Percentiles rank a stretch among this genome's conserved stretches.
Conservation (phyloP, 1,140 invertebrate genomes). For the Ladona fulva region DNA sequence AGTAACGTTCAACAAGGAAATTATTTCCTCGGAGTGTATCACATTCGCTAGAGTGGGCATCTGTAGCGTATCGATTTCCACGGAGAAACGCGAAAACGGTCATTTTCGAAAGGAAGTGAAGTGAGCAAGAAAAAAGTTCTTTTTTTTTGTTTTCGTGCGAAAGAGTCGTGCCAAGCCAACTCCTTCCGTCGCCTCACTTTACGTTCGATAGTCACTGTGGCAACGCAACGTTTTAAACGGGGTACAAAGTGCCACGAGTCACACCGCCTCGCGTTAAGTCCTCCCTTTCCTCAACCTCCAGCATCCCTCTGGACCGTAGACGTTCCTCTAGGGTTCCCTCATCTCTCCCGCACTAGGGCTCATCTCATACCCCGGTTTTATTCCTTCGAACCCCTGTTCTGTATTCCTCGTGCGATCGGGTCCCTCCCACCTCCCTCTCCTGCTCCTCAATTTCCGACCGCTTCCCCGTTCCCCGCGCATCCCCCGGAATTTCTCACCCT, state of each 20-base stretch:
- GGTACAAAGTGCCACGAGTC: slow-evolving; percentile 27
- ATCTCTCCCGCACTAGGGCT: background rate
- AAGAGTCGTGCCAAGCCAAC: background rate
- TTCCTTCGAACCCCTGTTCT: slow-evolving; percentile 20
- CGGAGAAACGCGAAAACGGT: background rate
- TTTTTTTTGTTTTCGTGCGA: background rate
- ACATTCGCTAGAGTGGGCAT: background rate
- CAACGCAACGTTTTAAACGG: slow-evolving; percentile 25
- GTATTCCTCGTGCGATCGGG: background rate
- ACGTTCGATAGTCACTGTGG: slow-evolving; percentile 23
- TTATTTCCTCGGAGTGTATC: background rate
- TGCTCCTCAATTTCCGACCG: too few species aligned
- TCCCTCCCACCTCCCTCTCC: slow-evolving; percentile 25
- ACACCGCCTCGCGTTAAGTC: slow-evolving; percentile 29
- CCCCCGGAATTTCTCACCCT: slow-evolving; percentile 23
- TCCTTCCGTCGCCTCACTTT: slow-evolving; percentile 27
- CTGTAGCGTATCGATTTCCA: background rate
- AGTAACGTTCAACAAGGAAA: too few species aligned
- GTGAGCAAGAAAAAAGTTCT: background rate
- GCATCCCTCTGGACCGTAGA: slow-evolving; percentile 11
- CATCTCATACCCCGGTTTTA: slow-evolving; percentile 17
- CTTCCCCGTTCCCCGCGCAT: slow-evolving; percentile 26
- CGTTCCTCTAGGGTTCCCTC: background rate
- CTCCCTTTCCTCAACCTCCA: slow-evolving; percentile 25
- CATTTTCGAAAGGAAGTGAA: background rate